Conservation (phyloP, 2,888 invertebrate genomes). For the Diarsia brunnea region DNA sequence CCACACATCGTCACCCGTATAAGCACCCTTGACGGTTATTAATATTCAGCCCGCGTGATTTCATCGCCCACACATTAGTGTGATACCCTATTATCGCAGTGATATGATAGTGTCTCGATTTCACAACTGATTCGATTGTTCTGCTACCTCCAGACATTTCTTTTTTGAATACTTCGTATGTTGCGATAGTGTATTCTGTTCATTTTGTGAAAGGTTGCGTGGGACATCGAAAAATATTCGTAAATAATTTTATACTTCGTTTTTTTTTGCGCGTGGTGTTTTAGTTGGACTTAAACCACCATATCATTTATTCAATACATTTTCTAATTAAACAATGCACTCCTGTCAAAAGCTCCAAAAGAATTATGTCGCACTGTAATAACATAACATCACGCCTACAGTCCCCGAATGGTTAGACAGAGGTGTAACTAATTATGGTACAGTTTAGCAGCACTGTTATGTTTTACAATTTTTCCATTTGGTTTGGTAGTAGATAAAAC, state of each 20-base stretch:
- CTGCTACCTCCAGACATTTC: conserved; percentile 43
- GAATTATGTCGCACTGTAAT: background rate
- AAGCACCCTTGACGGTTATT: conserved; percentile 75
- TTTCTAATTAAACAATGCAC: background rate
- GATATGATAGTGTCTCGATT: conserved; percentile 43
- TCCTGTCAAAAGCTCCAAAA: background rate
- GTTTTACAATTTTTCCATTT: background rate
- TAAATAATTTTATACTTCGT: background rate
- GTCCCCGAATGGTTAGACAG: no score
- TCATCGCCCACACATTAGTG: conserved; percentile 72
- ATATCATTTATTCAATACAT: background rate
- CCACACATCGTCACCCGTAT: conserved; percentile 43
- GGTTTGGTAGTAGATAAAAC: no score
- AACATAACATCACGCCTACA: no score
- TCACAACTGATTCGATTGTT: conserved; percentile 57
- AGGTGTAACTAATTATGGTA: no score
- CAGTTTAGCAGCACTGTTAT: no score
- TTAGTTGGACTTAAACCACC: no score
- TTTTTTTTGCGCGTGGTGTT: no score
- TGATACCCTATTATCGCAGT: conserved; percentile 57
- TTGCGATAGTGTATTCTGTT: conserved; percentile 2
- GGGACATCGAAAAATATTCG: background rate
- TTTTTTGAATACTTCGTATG: conserved; percentile 27
- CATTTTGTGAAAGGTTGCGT: background rate
- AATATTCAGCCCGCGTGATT: conserved; percentile 76